Conservation (phyloP, 2,113 vertebrate genomes). For the Rhombomys opimus region DNA sequence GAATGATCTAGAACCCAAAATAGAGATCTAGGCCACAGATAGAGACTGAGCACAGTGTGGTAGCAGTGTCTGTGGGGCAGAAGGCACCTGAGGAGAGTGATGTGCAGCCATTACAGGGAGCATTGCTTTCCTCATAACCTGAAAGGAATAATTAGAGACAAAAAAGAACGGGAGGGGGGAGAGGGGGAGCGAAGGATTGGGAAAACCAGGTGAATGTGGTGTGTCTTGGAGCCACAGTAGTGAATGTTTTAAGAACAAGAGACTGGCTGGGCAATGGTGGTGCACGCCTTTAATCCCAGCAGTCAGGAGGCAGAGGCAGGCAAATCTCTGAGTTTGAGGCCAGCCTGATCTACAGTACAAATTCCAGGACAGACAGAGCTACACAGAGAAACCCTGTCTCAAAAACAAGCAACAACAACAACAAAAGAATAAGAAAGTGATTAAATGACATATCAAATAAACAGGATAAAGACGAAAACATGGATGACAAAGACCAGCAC, state of each 20-base stretch:
- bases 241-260: not conserved
- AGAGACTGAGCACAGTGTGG: not conserved
- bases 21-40: constrained; percentile 74
- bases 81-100: not conserved
- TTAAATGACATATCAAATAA: not conserved
- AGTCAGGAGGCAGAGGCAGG: not conserved
- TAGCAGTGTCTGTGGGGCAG: not conserved
- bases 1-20: constrained; percentile 75
- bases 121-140: too few relatives aligned
- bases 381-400: not conserved
- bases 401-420: not conserved
- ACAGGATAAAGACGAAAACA: not conserved
- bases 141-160: not conserved
- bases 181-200: too few relatives aligned
- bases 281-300: not conserved
- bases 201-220: not conserved
- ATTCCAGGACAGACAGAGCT: not conserved
- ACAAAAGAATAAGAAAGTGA: not conserved
- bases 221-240: not conserved
- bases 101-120: not conserved
- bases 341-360: not conserved
- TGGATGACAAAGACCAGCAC: not conserved
- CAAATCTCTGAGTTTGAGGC: not conserved
- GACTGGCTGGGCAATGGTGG: not conserved
- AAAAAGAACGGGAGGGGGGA: not conserved